Base-by-base conservation (phyloP, 2,888 invertebrate species). In the Philaethria dido region DNA sequence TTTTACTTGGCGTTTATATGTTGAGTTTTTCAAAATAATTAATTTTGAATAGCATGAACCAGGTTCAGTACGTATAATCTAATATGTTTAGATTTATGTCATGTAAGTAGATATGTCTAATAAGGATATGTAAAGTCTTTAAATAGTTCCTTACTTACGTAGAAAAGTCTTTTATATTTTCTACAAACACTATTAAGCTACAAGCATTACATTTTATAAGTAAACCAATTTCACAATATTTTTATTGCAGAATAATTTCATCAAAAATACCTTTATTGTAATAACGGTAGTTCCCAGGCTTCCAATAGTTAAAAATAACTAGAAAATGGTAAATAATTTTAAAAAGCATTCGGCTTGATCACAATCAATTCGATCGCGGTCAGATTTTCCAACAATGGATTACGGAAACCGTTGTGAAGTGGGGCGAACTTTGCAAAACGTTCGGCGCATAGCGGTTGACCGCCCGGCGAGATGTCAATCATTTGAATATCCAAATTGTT, bases 401-500 rank as follows among this genome's bases (percentile, higher is more conserved):
- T 73, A 74, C 80, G 80, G 81, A 80, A 81, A 83, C 80, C 78
- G 79, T 77, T 80, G 78, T 77, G 73, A 77, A 76, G 76, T 70
- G 80, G 78, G 80, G 76, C 75, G 79, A 77, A 74, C 77, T 77
- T 77, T 75, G 78, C 75, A 73, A 79, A 80, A 76, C 69, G 77
- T 69, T 72, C 55, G 69, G 55, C 70, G 73, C 63, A 62, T 62
- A 69, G 78, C 80, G 82, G 79, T 80, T 88, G 91, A 87, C 91
- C 92, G 87, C 92, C 92, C 77, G 87, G 86, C 76, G 92, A 86
- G 89, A 89, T 90, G 92, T 92, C 92, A 92, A 92, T 92, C 91
- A 89, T 92, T 92, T 92, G 87, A 92, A 92, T 91, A 89, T 84
- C 81, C 77, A 84, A 82, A 86, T 87, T 87, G 84, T 87, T 84